phyloP scores from a whole-genome alignment of 2,888 invertebrate genomes.

The Lycia hirtaria region DNA sequence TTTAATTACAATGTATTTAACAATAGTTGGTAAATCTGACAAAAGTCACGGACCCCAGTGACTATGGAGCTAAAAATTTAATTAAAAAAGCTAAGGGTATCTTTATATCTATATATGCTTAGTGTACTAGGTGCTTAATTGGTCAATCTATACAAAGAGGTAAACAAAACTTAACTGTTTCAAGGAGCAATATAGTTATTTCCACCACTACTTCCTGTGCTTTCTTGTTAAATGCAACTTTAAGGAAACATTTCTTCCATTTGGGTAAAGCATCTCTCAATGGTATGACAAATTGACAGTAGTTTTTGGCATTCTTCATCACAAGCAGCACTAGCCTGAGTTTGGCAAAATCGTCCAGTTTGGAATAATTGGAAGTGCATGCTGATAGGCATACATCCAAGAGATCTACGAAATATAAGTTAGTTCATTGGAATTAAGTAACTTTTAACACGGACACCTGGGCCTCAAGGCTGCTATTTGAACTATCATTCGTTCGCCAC shows the following conservation, averaged over 20 bases:
- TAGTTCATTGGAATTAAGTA: too few species aligned
- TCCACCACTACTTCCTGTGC: constrained; percentile 71
- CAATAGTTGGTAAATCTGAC: too few species aligned
- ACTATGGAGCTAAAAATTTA: too few species aligned
- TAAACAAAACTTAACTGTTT: constrained; percentile 59
- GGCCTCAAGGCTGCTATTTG: too few species aligned
- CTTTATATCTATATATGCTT: too few species aligned
- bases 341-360: constrained; percentile 70
- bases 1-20: too few species aligned
- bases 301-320: constrained; percentile 70
- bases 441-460: too few species aligned
- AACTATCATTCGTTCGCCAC: too few species aligned
- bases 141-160: too few species aligned
- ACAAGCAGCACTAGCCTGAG: constrained; percentile 73
- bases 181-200: constrained; percentile 63
- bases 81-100: too few species aligned
- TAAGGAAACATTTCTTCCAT: constrained; percentile 62
- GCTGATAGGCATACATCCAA: constrained; percentile 64
- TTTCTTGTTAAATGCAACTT: constrained; percentile 66
- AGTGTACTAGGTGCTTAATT: too few species aligned
- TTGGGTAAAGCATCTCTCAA: constrained; percentile 64
- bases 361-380: constrained; percentile 57
- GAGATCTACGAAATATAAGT: constrained; percentile 62
- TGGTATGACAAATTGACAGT: constrained; percentile 69
- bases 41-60: too few species aligned